Percentiles rank a stretch among this genome's conserved stretches.
phyloP scores from a whole-genome alignment of 2,797 vertebrate genomes.

The Cossypha polioptera region DNA sequence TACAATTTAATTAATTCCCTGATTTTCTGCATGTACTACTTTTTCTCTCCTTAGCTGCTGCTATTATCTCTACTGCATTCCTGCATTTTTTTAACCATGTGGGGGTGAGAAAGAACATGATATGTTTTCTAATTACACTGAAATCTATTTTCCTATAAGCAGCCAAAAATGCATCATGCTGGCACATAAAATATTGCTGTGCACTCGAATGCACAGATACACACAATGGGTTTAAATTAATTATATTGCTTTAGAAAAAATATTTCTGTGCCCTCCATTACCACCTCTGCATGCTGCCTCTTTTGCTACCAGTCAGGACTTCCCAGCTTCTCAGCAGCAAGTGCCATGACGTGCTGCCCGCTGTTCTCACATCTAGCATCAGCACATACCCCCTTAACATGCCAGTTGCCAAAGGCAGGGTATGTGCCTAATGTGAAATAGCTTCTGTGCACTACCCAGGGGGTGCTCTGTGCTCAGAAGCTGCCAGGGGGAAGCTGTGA shows the following conservation, averaged over 20 bases:
- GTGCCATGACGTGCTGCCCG: conserved; percentile 5
- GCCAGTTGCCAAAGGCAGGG: conserved; percentile 40
- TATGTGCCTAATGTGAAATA: conserved; percentile 19
- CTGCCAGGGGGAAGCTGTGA: conserved; percentile 62
- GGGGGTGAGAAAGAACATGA: not conserved
- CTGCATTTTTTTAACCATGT: not conserved
- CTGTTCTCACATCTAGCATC: conserved; percentile 45
- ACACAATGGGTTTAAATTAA: conserved; percentile 19
- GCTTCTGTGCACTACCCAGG: conserved; percentile 28
- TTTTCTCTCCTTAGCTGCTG: not conserved
- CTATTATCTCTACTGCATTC: not conserved
- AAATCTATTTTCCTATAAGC: conserved; percentile 10
- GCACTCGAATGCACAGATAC: not conserved
- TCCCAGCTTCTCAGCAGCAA: conserved; percentile 23
- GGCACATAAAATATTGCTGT: conserved; percentile 7
- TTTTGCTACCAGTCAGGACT: conserved; percentile 21
- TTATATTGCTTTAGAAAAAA: conserved; percentile 5
- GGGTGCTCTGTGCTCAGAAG: conserved; percentile 28
- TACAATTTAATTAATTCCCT: conserved; percentile 12
- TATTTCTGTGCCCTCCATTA: not conserved
- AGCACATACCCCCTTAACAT: not conserved
- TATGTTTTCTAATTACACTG: conserved; percentile 11
- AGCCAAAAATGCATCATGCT: conserved; percentile 4
- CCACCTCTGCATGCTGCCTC: conserved; percentile 32
- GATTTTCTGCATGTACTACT: not conserved